Evolutionary conservation across 2,113 vertebrate genomes (phyloP).

Genomic region (Trogon surrucura): DNA sequence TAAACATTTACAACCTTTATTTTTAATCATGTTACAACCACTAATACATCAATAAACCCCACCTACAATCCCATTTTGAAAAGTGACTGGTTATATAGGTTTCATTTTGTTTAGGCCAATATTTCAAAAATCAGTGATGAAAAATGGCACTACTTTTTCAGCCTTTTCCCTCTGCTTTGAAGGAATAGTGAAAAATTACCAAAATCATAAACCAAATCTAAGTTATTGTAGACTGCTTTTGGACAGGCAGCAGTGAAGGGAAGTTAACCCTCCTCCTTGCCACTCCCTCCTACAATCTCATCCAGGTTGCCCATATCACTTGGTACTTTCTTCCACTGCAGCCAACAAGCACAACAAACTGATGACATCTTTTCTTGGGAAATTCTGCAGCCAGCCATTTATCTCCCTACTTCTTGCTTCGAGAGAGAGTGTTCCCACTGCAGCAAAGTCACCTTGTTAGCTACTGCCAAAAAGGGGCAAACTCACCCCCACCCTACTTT

Average conservation of each 20-base stretch:
- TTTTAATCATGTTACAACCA: neutral
- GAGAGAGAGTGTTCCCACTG: neutral
- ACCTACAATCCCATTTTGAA: neutral
- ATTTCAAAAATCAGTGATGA: neutral
- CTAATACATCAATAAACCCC: neutral
- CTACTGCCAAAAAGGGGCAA: neutral
- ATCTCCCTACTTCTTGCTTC: neutral
- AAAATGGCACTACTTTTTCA: neutral
- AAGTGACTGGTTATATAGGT: neutral
- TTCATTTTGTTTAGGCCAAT: neutral
- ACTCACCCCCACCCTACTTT: rapidly evolving
- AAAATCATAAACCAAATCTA: neutral
- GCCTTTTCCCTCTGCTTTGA: neutral
- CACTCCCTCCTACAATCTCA: neutral
- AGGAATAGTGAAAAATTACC: neutral
- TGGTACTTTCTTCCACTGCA: neutral
- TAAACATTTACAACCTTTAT: neutral
- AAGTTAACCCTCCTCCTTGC: neutral
- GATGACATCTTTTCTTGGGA: neutral
- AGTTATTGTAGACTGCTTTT: neutral
- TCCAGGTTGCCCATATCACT: neutral
- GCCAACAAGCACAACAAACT: neutral
- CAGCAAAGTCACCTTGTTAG: neutral
- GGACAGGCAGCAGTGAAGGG: neutral
- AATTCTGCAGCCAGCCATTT: neutral